These are phyloP conservation scores for Aphelenchoides avenae DNA, from an alignment of 1,140 invertebrate species.

Conservation along the genomic window DNA sequence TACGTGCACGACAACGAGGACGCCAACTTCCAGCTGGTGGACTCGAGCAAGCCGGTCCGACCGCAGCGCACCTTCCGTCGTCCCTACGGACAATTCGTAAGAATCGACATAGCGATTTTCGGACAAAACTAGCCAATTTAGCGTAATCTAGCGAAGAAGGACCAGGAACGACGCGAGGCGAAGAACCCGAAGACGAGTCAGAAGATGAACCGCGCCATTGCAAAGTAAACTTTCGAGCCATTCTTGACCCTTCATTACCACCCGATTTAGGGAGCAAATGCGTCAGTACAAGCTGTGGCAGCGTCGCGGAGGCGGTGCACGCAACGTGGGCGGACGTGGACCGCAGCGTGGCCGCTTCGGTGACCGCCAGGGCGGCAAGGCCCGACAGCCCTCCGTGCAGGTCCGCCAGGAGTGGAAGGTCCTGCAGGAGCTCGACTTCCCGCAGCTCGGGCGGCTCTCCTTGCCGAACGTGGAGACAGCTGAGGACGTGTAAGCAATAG, in stretches of 20 bases:
- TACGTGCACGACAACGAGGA: constrained; percentile 54
- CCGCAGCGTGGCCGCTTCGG: constrained; percentile 13
- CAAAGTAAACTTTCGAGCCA: constrained; percentile 31
- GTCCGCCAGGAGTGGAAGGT: constrained; percentile 91
- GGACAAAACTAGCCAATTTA: too few species aligned
- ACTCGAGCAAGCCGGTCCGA: constrained; percentile 22
- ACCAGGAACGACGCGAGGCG: constrained; percentile 42
- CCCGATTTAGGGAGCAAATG: constrained; percentile 41
- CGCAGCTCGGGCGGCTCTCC: constrained; percentile 84
- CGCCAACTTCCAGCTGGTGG: constrained; percentile 51
- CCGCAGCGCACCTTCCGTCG: constrained; percentile 17
- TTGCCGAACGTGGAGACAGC: constrained; percentile 58
- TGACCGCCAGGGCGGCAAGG: constrained; percentile 30
- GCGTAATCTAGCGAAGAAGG: constrained; percentile 42
- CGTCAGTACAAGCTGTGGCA: constrained; percentile 49
- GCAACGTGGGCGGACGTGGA: too few species aligned
- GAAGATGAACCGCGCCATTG: constrained; percentile 49
- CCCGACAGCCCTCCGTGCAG: constrained; percentile 92
- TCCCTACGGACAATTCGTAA: constrained; percentile 33
- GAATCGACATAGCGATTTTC: too few species aligned
- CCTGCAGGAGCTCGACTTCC: constrained; percentile 98
- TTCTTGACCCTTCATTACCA: constrained; percentile 7
- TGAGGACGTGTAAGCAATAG: constrained; percentile 55
- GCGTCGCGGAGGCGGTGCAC: constrained; percentile 39
- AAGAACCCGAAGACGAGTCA: constrained; percentile 33